Evolutionary conservation across 2,888 invertebrate genomes (phyloP).

Genomic region (Helobdella robusta): DNA sequence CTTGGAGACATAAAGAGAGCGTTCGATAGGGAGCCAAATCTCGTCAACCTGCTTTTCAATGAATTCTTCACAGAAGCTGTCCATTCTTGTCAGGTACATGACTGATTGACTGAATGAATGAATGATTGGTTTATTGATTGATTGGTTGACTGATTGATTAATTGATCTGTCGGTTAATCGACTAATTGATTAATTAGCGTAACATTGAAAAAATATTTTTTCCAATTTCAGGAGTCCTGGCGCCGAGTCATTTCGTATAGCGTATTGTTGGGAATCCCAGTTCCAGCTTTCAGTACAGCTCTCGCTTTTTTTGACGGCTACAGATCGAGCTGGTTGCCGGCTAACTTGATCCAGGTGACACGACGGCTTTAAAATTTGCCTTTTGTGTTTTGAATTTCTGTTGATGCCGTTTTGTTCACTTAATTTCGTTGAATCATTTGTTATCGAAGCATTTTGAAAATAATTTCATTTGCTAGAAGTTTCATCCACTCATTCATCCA

Average conservation of each 20-base stretch:
- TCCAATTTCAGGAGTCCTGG: conserved; percentile 25
- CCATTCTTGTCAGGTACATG: conserved; percentile 61
- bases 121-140: no score
- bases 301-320: conserved; percentile 96
- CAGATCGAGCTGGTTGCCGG: conserved; percentile 72
- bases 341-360: conserved; percentile 64
- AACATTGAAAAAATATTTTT: no score
- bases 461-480: background rate
- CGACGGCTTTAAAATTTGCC: no score
- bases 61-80: conserved; percentile 80
- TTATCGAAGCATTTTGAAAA: no score
- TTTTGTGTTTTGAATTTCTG: no score
- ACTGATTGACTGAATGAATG: no score
- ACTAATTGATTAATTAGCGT: no score
- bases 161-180: no score
- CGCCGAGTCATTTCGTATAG: conserved; percentile 59
- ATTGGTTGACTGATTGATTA: no score
- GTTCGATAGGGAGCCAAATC: conserved; percentile 74
- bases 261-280: conserved; percentile 73
- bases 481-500: background rate
- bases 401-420: no score
- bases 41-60: conserved; percentile 78
- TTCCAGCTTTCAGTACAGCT: conserved; percentile 83
- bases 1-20: conserved; percentile 84
- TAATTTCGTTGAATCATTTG: no score